Percentiles rank a stretch among this genome's conserved stretches.
Conservation (phyloP, 2,888 invertebrate genomes). For the Monoplex corrugatus region DNA sequence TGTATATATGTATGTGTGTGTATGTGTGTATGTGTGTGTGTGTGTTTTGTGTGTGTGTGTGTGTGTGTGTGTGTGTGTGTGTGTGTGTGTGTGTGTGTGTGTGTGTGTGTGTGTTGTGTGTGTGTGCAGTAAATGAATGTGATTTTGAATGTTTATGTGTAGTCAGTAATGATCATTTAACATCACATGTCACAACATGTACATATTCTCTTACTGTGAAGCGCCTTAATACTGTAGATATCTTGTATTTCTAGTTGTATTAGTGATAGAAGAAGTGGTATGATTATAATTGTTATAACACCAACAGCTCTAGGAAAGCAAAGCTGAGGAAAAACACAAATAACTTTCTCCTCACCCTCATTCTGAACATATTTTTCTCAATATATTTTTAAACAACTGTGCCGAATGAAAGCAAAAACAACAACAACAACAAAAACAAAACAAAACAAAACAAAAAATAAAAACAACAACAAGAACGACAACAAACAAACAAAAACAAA, state of each 20-base stretch:
- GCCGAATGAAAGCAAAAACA: no score
- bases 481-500: no score
- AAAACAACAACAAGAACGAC: no score
- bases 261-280: not conserved
- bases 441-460: no score
- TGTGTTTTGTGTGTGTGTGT: not conserved
- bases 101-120: not conserved
- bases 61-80: not conserved
- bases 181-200: no score
- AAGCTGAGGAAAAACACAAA: no score
- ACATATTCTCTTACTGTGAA: not conserved
- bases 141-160: not conserved
- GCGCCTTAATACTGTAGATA: not conserved
- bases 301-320: not conserved
- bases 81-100: slow-evolving; percentile 16
- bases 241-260: not conserved
- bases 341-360: no score
- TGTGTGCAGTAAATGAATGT: not conserved
- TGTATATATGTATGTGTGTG: not conserved
- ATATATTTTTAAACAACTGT: no score
- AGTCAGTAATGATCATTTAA: not conserved
- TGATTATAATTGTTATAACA: not conserved
- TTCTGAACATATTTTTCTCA: no score
- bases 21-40: not conserved
- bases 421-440: no score